Evolutionary conservation across 2,113 vertebrate genomes (phyloP).

Genomic region (Vulpes lagopus): DNA sequence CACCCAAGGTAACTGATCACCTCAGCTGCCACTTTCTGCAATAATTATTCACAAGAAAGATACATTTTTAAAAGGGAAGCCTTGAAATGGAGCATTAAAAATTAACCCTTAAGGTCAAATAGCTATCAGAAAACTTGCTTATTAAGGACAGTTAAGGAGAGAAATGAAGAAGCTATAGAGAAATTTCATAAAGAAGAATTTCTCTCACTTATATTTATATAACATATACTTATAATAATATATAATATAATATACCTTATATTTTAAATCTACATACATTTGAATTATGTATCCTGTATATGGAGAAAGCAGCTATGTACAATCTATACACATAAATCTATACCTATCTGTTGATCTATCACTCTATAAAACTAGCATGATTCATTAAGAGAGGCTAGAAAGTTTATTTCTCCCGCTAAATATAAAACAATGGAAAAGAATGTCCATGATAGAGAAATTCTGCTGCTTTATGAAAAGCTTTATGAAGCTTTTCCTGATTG

Average conservation of each 20-base stretch:
- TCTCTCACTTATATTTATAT: background rate
- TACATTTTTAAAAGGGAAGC: background rate
- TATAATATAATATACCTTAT: background rate
- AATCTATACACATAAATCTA: background rate
- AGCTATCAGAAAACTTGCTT: conserved; percentile 13
- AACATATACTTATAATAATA: background rate
- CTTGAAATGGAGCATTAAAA: conserved; percentile 54
- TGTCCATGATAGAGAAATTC: background rate
- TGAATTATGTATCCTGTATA: background rate
- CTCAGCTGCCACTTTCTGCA: background rate
- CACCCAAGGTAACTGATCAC: background rate
- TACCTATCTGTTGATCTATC: background rate
- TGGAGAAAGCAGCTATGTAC: background rate
- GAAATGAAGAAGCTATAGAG: conserved; percentile 14
- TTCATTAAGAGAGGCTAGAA: background rate
- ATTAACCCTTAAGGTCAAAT: conserved; percentile 43
- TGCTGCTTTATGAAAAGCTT: background rate
- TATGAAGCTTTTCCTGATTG: background rate
- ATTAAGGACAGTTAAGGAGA: background rate
- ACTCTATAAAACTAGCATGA: background rate
- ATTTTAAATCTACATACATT: background rate
- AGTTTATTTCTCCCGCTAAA: background rate
- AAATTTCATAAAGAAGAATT: background rate
- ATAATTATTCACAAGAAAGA: conserved; percentile 43
- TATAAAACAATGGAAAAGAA: background rate